Conservation (phyloP, 2,888 invertebrate species). For the Ischnus inquisitorius region DNA sequence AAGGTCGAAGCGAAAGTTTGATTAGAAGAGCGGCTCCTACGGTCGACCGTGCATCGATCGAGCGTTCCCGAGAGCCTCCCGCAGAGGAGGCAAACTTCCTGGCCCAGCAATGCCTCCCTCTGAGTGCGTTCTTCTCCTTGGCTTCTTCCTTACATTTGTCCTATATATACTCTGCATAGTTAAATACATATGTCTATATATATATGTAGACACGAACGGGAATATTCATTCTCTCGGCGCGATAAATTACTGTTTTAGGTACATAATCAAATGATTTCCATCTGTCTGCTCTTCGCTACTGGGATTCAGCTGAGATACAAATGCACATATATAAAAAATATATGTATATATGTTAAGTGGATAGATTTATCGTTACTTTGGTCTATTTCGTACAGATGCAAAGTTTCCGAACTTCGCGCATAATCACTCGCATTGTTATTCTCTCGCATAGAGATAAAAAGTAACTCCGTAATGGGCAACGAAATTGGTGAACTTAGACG, state of each 20-base stretch:
- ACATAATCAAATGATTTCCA: conserved; percentile 49
- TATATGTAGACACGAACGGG: background rate
- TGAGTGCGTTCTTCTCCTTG: background rate
- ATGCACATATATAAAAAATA: background rate
- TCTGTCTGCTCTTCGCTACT: conserved; percentile 13
- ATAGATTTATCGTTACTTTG: conserved; percentile 17
- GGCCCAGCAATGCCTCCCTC: conserved; percentile 32
- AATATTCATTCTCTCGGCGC: background rate
- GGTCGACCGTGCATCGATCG: conserved; percentile 62
- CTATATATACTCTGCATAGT: background rate
- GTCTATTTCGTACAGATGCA: conserved; percentile 5
- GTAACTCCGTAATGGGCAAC: conserved; percentile 35
- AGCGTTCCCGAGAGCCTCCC: conserved; percentile 62
- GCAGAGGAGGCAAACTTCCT: conserved; percentile 63
- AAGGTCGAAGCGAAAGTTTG: conserved; percentile 68
- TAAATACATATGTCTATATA: background rate
- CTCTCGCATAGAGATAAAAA: conserved; percentile 10
- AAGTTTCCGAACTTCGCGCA: conserved; percentile 32
- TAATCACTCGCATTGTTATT: conserved; percentile 41
- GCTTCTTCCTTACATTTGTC: conserved; percentile 25
- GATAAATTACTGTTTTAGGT: conserved; percentile 1
- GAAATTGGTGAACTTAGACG: conserved; percentile 17
- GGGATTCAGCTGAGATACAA: conserved; percentile 30
- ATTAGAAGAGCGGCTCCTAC: conserved; percentile 65
- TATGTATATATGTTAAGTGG: conserved; percentile 1